Evolutionary conservation across 2,888 invertebrate genomes (phyloP).

Genomic region (Temnothorax rugatulus): DNA sequence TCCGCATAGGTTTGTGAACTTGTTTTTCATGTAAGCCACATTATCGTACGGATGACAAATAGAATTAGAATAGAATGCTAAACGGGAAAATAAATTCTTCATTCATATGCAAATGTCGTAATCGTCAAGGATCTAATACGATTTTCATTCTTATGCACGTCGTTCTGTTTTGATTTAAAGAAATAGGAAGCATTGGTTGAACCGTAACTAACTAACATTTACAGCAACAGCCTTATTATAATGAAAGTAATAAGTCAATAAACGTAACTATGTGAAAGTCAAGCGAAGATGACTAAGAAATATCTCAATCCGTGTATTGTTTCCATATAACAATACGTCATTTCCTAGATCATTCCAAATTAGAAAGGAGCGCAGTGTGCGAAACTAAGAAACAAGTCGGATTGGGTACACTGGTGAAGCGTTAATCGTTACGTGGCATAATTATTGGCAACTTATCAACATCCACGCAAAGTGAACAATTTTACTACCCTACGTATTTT

Average conservation of each 20-base stretch:
- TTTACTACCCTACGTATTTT: not conserved
- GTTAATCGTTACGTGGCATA: conserved; percentile 13
- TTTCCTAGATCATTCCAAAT: conserved; percentile 39
- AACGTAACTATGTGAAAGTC: conserved; percentile 3
- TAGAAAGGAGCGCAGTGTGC: not conserved
- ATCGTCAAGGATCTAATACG: not conserved
- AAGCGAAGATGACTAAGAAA: conserved; percentile 18
- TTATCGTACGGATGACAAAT: not conserved
- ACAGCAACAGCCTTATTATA: not conserved
- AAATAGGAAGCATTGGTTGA: not conserved
- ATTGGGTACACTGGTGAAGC: conserved; percentile 2
- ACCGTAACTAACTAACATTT: conserved; percentile 22
- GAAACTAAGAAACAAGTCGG: conserved; percentile 2
- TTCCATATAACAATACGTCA: conserved; percentile 7
- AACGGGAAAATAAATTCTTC: not conserved
- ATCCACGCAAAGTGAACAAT: not conserved
- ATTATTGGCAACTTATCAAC: not conserved
- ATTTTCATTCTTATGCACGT: not conserved
- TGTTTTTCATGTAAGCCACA: not conserved
- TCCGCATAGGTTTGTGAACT: not conserved
- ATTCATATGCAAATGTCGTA: not conserved
- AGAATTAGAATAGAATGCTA: not conserved
- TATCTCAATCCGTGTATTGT: not conserved
- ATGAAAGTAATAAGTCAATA: conserved; percentile 23
- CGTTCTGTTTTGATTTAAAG: not conserved